Conservation (phyloP, 1,140 invertebrate species). For the Melitaea cinxia region DNA sequence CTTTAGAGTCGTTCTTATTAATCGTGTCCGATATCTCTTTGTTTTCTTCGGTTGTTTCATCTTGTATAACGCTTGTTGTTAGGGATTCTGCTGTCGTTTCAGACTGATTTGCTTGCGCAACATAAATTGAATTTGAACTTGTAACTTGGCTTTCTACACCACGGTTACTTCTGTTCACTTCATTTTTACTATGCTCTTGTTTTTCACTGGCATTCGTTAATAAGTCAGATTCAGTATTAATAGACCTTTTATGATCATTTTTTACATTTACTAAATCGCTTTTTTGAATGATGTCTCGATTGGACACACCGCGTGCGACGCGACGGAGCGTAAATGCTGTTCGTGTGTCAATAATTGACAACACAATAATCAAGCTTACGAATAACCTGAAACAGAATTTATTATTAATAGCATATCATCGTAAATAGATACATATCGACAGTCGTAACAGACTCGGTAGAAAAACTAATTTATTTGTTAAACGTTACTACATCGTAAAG, state of each 20-base stretch:
- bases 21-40: neutral
- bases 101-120: neutral
- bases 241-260: constrained; percentile 41
- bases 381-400: constrained; percentile 45
- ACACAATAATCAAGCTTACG: constrained; percentile 35
- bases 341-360: constrained; percentile 38
- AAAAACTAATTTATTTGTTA: constrained; percentile 11
- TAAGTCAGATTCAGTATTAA: constrained; percentile 22
- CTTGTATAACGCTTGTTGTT: neutral
- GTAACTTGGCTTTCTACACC: neutral
- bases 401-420: constrained; percentile 1
- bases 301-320: neutral
- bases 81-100: neutral
- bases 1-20: constrained; percentile 3
- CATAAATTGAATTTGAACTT: neutral
- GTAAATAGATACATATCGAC: constrained; percentile 5
- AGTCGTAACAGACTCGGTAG: neutral
- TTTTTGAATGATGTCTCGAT: constrained; percentile 48
- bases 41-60: neutral
- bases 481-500: neutral
- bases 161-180: neutral
- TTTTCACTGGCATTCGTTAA: neutral
- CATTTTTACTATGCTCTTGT: neutral
- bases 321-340: constrained; percentile 36
- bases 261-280: constrained; percentile 47